Evolutionary conservation across 2,113 vertebrate species (phyloP).

Genomic region (Stegastes partitus): DNA sequence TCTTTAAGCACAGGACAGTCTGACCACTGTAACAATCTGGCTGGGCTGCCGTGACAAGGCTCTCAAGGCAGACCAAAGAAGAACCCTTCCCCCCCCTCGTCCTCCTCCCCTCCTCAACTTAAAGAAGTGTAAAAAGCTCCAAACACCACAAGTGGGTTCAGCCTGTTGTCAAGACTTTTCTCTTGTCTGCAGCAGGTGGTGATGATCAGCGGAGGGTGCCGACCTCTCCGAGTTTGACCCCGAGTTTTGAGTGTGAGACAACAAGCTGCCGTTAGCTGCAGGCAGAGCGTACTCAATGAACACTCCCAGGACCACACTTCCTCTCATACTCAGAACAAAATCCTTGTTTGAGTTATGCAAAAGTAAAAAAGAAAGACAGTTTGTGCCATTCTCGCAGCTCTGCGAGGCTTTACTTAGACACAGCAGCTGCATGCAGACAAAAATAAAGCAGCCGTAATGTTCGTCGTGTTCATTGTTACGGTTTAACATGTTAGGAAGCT

Average conservation of each 20-base stretch:
- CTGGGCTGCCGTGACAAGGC: constrained; percentile 43
- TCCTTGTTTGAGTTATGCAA: background rate
- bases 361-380: background rate
- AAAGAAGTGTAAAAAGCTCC: constrained; percentile 12
- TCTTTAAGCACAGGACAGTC: constrained; percentile 54
- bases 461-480: too few species aligned
- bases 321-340: background rate
- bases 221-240: constrained; percentile 24
- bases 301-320: background rate
- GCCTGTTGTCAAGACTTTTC: constrained; percentile 1
- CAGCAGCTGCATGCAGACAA: background rate
- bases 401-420: background rate
- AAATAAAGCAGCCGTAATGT: too few species aligned
- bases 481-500: too few species aligned
- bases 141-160: constrained; percentile 28
- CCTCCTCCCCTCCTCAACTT: background rate
- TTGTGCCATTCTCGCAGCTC: background rate
- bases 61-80: constrained; percentile 15
- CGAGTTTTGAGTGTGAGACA: constrained; percentile 6
- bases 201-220: constrained; percentile 11
- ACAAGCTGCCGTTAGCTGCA: background rate
- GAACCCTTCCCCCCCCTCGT: background rate
- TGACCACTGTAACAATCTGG: constrained; percentile 56
- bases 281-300: background rate
- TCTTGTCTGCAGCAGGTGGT: constrained; percentile 12